These are phyloP conservation scores for Polymixis lichenea DNA, from an alignment of 2,888 invertebrate genomes.

Conservation along the genomic window DNA sequence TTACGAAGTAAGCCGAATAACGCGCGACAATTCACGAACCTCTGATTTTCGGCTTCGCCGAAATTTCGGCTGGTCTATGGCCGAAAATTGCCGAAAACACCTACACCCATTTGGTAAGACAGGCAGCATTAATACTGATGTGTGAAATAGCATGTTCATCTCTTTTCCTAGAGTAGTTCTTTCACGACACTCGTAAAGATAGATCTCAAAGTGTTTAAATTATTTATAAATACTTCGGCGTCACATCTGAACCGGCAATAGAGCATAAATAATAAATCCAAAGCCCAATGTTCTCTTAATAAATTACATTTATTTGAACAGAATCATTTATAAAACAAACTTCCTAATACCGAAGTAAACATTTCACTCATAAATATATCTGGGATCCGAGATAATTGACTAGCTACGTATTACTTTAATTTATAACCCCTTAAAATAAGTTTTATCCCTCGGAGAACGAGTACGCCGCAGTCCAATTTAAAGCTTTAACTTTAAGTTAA, in stretches of 20 bases:
- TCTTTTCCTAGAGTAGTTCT: neutral
- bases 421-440: constrained; percentile 85
- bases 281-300: constrained; percentile 32
- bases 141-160: constrained; percentile 5
- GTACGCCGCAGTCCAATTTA: constrained; percentile 81
- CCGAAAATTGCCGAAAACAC: no score
- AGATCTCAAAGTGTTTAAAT: constrained; percentile 32
- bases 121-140: neutral
- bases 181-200: constrained; percentile 42
- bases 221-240: constrained; percentile 44
- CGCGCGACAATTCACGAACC: no score
- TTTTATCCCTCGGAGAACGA: constrained; percentile 75
- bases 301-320: constrained; percentile 41
- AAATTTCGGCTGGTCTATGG: no score
- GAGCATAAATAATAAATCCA: constrained; percentile 36
- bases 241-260: constrained; percentile 44
- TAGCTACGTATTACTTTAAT: constrained; percentile 84
- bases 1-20: no score
- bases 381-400: constrained; percentile 80
- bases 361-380: constrained; percentile 68
- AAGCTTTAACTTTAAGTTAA: constrained; percentile 84
- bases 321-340: constrained; percentile 43
- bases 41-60: no score
- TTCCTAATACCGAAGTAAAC: constrained; percentile 54
- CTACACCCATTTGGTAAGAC: neutral